phyloP scores from a whole-genome alignment of 2,113 vertebrate species.

The Mola mola region DNA sequence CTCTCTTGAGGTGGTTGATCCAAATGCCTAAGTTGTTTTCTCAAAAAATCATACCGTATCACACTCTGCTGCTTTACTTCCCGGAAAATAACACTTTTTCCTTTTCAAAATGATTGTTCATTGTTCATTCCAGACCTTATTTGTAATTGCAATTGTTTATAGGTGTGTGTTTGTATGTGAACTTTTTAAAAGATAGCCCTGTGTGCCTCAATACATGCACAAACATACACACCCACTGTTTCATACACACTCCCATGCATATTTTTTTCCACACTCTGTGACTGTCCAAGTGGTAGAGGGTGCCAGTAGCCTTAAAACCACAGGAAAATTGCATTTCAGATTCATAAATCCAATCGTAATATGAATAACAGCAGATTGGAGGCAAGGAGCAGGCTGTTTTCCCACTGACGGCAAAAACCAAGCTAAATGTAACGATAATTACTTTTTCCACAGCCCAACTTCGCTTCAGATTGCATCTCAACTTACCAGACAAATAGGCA shows the following conservation, averaged over 20 bases:
- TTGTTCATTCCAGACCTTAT: neutral
- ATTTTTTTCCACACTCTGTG: constrained; percentile 61
- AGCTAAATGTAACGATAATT: constrained; percentile 70
- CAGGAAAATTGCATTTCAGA: constrained; percentile 73
- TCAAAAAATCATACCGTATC: constrained; percentile 35
- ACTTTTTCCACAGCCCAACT: constrained; percentile 59
- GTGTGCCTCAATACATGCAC: constrained; percentile 50
- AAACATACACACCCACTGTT: constrained; percentile 24
- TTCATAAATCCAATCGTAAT: constrained; percentile 77
- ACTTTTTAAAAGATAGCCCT: constrained; percentile 52
- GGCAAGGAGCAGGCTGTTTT: constrained; percentile 47
- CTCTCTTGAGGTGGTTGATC: constrained; percentile 28
- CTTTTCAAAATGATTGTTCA: constrained; percentile 39
- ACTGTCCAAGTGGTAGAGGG: constrained; percentile 66
- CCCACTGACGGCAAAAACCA: constrained; percentile 44
- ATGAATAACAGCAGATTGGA: constrained; percentile 72
- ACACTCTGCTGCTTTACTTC: constrained; percentile 33
- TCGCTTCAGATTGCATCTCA: constrained; percentile 69
- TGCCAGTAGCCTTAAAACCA: constrained; percentile 75
- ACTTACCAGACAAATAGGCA: constrained; percentile 66
- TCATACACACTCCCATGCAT: constrained; percentile 34
- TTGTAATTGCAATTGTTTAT: constrained; percentile 14
- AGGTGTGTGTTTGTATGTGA: constrained; percentile 28
- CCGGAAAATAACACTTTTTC: constrained; percentile 39
- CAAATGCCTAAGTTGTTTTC: constrained; percentile 44